These are phyloP conservation scores for Etia nguti DNA, from an alignment of 2,113 vertebrate species.

Conservation along the genomic window DNA sequence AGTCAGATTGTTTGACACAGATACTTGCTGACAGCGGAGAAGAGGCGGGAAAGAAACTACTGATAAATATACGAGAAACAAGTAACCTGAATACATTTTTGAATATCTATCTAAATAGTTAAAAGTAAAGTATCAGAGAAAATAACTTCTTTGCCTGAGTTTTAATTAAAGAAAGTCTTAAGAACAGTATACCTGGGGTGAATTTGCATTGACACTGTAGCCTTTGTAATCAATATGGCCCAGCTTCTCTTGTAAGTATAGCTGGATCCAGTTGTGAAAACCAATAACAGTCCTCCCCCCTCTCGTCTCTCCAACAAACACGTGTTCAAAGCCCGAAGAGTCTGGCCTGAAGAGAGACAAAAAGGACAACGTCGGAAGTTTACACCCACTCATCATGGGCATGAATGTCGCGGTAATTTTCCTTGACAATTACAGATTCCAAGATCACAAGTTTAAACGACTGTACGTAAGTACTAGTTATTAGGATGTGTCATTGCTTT, in stretches of 20 bases:
- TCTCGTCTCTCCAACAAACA: constrained; percentile 79
- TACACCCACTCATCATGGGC: neutral
- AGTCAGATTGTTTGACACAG: neutral
- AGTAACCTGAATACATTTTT: neutral
- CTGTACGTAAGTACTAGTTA: neutral
- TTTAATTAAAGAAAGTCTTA: neutral
- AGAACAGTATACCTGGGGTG: constrained; percentile 55
- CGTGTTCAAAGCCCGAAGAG: constrained; percentile 80
- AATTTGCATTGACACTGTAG: constrained; percentile 67
- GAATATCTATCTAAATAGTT: neutral
- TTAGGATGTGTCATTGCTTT: neutral
- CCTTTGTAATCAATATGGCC: constrained; percentile 79
- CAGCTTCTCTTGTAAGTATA: constrained; percentile 79
- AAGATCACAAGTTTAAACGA: neutral
- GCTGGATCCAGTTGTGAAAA: constrained; percentile 82
- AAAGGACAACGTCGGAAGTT: neutral
- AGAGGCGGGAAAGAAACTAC: neutral
- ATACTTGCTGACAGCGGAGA: neutral
- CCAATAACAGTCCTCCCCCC: constrained; percentile 74
- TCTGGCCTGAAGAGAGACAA: constrained; percentile 64
- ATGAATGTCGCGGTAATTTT: neutral
- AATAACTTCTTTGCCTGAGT: neutral
- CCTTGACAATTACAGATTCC: neutral
- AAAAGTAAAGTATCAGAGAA: neutral
- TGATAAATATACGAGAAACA: neutral